A percentile compares a stretch with the other conserved stretches of the same genome.
phyloP scores from a whole-genome alignment of 2,113 vertebrate species.

The Erinaceus europaeus region DNA sequence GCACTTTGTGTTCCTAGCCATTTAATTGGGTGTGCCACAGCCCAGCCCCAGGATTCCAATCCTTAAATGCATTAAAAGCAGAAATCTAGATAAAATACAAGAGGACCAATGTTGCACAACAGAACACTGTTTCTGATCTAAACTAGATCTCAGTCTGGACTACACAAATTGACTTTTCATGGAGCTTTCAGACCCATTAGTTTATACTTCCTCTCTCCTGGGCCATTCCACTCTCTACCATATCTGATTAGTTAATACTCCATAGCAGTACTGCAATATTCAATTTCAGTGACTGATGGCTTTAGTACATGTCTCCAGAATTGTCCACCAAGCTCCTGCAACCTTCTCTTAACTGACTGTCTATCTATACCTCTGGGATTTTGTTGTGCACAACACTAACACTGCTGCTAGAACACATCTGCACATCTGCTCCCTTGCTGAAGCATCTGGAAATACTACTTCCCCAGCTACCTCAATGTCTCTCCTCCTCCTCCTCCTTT shows the following conservation, averaged over 20 bases:
- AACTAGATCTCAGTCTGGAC: not conserved
- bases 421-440: not conserved
- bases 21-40: no score
- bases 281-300: no score
- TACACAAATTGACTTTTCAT: not conserved
- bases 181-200: not conserved
- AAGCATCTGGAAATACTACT: not conserved
- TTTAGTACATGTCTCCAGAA: not conserved
- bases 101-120: not conserved
- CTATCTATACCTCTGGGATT: not conserved
- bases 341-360: not conserved
- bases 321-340: not conserved
- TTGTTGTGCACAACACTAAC: not conserved
- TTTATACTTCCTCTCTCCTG: not conserved
- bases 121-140: not conserved
- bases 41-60: no score
- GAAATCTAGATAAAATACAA: not conserved
- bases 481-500: no score
- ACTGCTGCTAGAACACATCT: not conserved
- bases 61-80: not conserved
- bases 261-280: not conserved
- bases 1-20: no score
- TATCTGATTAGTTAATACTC: not conserved
- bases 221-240: not conserved
- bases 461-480: not conserved